Evolutionary conservation across 2,113 vertebrate genomes (phyloP), one percentile per base, ranked within the genome.

Genomic region (Miniopterus natalensis): DNA sequence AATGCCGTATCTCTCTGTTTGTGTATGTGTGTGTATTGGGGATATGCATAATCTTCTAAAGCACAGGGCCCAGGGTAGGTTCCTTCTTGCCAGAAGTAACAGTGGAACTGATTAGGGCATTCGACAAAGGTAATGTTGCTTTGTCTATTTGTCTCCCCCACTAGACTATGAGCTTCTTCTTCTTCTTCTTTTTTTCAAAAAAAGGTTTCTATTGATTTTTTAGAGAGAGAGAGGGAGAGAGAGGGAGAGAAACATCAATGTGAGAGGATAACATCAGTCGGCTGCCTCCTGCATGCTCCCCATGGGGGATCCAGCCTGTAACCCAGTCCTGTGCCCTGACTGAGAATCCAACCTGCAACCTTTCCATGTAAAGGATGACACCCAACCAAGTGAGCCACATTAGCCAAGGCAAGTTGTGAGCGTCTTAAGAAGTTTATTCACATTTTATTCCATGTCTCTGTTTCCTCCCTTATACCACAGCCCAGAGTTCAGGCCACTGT

Each of bases 381-480:
- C 13, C 63, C 63, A 65, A 65, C 13, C 29, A 65, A 65, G 5
- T 65, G 63, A 65, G 63, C 63, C 63, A 65, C 29, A n/a, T 7
- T 2, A 13, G 13, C 29, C 63, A 31, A 14, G 63, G 63, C 13
- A 66, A 40, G 91, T 11, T 51, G 12, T 59, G 47, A 78, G 20
- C 3, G 94, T 68, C 40, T 92, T 1, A 29, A 53, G 63, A 23
- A 8, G 49, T 29, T 89, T 83, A 89, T 89, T 86, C 12, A 61
- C 77, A 92, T 73, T 92, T 94, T 77, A 75, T 80, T 89, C 17
- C 49, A 31, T 84, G 27, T 78, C 47, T 94, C 12, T 85, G 36
- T 57, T 86, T 86, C 49, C 81, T 59, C 49, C 47, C 49, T 83
- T 96, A 29, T 53, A 47, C 2, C 42, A 59, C 42, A 70, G 27